Base-by-base conservation (phyloP, 2,888 invertebrate genomes). In the Drosophila siamana region DNA sequence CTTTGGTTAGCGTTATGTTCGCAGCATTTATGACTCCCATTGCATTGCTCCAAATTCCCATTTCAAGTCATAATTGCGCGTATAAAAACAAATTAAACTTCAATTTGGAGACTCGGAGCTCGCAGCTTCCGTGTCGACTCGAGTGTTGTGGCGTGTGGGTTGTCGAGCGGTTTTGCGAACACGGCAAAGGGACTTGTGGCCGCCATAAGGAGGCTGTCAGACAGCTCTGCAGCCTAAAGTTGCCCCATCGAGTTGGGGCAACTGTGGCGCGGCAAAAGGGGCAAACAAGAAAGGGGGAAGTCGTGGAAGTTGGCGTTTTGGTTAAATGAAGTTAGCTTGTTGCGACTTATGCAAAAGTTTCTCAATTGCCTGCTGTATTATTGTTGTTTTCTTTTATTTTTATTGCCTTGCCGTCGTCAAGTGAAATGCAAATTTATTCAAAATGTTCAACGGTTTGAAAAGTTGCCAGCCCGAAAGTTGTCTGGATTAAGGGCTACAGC, bases 51-150 rank as follows among this genome's bases (percentile, higher is more conserved):
- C 36, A 56, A 60, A 60, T 48, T 36, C 48, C 48, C 66, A 65
- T 61, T 69, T 66, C 52, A 57, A 26, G 52, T 62, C 65, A 74
- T 88, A 82, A 82, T 82, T 71, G 67, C 51, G 67, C 80, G 56
- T 80, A 91, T 90, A 86, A 91, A 91, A 91, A 90, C 86, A 90
- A 90, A 90, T 91, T 90, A 90, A 90, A 91, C 89, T 91, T 81
- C 83, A 83, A 90, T 90, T 90, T 83, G 47, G 15, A 56, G 57
- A 38, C n/a, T 36, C 33, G 33, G n/a, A n/a, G n/a, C n/a, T n/a
- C n/a, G n/a, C n/a, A n/a, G n/a, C 13, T 36, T 36, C 33, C 13
- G n/a, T 1, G 11, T 2, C 30, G 30, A 13, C 44, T 44, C 78
- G 44, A 48, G 65, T 67, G 54, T 43, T 47, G 41, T 16, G 22